Percentiles rank a stretch among this genome's conserved stretches.
phyloP scores from a whole-genome alignment of 2,888 invertebrate species.

The Euproctis similis region DNA sequence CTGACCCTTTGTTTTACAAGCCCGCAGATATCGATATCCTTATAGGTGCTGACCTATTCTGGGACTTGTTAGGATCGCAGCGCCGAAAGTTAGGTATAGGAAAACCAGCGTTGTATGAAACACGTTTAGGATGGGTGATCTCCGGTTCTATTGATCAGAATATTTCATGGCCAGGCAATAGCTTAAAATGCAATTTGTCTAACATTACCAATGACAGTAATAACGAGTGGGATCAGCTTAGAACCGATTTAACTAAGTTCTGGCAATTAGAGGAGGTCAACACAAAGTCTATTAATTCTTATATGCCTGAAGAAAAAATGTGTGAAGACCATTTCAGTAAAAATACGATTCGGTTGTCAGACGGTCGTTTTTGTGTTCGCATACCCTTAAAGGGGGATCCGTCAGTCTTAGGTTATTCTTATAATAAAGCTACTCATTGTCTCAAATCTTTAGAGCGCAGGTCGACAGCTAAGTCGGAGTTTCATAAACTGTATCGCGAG shows the following conservation, averaged over 20 bases:
- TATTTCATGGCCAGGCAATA: neutral
- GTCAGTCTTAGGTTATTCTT: neutral
- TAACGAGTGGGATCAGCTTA: no score
- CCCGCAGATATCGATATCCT: neutral
- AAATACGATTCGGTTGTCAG: conserved; percentile 2
- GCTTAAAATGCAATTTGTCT: neutral
- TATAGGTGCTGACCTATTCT: neutral
- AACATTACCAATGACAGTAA: no score
- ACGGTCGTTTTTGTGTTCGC: conserved; percentile 4
- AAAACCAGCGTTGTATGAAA: conserved; percentile 2
- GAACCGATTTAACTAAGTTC: neutral
- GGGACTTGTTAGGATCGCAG: neutral
- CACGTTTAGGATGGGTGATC: conserved; percentile 7
- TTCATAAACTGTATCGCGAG: neutral
- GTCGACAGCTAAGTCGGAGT: neutral
- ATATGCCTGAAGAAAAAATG: no score
- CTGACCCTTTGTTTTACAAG: conserved; percentile 2
- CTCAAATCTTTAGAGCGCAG: conserved; percentile 1
- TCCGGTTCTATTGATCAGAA: neutral
- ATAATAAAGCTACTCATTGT: neutral
- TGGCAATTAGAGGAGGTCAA: neutral
- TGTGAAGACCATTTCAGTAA: no score
- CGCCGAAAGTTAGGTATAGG: neutral
- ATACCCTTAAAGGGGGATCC: conserved; percentile 1
- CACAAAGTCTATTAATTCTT: neutral